phyloP scores from a whole-genome alignment of 2,113 vertebrate genomes.

The Protobothrops mucrosquamatus region DNA sequence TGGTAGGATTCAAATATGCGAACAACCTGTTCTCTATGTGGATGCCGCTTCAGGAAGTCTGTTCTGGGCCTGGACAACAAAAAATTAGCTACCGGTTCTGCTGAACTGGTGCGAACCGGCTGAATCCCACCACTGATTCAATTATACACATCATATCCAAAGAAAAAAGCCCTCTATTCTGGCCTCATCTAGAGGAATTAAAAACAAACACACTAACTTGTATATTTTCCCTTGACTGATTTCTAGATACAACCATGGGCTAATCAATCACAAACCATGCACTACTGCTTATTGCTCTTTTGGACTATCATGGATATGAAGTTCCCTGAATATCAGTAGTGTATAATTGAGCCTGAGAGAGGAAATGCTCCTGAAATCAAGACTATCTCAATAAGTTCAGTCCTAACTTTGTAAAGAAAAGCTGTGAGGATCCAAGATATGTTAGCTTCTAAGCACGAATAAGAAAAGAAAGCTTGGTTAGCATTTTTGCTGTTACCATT shows the following conservation, averaged over 20 bases:
- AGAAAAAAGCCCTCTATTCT: background rate
- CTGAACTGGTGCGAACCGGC: too few species aligned
- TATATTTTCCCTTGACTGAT: background rate
- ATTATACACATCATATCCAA: background rate
- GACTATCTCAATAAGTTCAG: background rate
- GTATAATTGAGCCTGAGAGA: too few species aligned
- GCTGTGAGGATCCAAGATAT: background rate
- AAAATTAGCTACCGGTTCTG: too few species aligned
- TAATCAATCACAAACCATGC: background rate
- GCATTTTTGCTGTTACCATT: constrained; percentile 7
- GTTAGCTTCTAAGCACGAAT: background rate
- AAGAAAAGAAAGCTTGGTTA: constrained; percentile 25
- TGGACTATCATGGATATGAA: background rate
- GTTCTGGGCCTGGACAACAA: too few species aligned
- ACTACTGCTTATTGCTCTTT: background rate
- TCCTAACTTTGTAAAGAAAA: background rate
- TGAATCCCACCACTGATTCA: background rate
- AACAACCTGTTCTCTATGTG: too few species aligned
- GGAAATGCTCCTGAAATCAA: background rate
- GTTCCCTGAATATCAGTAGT: background rate
- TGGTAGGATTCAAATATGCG: too few species aligned
- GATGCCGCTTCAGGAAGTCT: too few species aligned
- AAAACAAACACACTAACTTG: background rate
- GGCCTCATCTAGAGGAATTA: background rate
- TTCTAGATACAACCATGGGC: background rate